These are phyloP conservation scores for Sympetrum striolatum DNA, from an alignment of 2,888 invertebrate genomes.

Conservation along the genomic window DNA sequence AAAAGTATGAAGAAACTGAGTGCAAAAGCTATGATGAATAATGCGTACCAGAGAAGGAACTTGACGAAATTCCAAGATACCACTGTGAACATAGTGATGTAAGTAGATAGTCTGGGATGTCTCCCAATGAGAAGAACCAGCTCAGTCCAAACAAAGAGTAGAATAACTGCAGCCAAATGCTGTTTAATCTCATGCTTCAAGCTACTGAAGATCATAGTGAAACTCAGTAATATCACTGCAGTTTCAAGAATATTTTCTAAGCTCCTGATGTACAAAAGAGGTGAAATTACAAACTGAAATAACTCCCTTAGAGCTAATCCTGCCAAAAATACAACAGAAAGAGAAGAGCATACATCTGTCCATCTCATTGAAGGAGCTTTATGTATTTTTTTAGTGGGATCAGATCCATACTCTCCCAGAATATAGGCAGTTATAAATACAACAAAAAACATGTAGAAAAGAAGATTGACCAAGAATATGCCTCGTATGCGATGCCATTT, in stretches of 20 bases:
- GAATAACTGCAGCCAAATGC: slow-evolving; percentile 74
- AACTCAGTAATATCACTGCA: slow-evolving; percentile 69
- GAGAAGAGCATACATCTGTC: neutral
- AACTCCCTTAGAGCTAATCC: slow-evolving; percentile 71
- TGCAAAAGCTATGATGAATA: slow-evolving; percentile 81
- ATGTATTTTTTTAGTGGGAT: slow-evolving; percentile 32
- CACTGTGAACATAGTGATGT: slow-evolving; percentile 83
- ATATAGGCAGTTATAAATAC: slow-evolving; percentile 73
- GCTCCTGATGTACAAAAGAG: slow-evolving; percentile 70
- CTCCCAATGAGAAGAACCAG: slow-evolving; percentile 80
- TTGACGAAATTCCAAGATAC: slow-evolving; percentile 82
- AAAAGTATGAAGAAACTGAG: slow-evolving; percentile 82
- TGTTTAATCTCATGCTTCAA: slow-evolving; percentile 66
- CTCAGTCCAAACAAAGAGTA: slow-evolving; percentile 78
- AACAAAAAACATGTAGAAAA: slow-evolving; percentile 75
- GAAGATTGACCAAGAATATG: slow-evolving; percentile 75
- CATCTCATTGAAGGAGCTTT: neutral
- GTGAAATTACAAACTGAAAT: slow-evolving; percentile 75
- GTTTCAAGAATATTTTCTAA: slow-evolving; percentile 80
- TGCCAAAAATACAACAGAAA: slow-evolving; percentile 63
- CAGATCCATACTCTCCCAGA: slow-evolving; percentile 67
- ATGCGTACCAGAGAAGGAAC: slow-evolving; percentile 79
- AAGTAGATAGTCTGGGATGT: slow-evolving; percentile 78
- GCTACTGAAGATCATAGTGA: slow-evolving; percentile 66
- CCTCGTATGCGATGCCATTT: slow-evolving; percentile 82